Conservation (phyloP, 1,140 invertebrate species). For the Lordiphosa clarofinis region DNA sequence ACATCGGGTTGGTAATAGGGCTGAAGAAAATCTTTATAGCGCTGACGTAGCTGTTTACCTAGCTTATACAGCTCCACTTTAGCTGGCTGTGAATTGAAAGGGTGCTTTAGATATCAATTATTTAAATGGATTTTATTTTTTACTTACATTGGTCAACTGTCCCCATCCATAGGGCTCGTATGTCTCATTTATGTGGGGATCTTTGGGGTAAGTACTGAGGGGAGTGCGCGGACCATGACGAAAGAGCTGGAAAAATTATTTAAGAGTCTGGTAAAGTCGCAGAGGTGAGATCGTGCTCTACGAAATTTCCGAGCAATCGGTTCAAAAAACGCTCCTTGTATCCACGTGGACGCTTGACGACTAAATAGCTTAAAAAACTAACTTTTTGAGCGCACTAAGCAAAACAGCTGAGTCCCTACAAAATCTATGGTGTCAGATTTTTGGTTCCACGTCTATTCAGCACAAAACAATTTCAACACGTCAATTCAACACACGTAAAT, state of each 20-base stretch:
- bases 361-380: no score
- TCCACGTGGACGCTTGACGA: no score
- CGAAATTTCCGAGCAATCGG: no score
- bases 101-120: slow-evolving; percentile 5
- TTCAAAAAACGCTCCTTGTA: no score
- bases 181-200: slow-evolving; percentile 84
- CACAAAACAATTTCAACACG: no score
- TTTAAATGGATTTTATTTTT: neutral
- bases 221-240: slow-evolving; percentile 90
- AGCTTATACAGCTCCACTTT: slow-evolving; percentile 83
- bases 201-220: slow-evolving; percentile 87
- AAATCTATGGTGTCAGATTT: no score
- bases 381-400: no score
- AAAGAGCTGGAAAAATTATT: slow-evolving; percentile 81
- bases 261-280: no score
- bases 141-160: slow-evolving; percentile 87
- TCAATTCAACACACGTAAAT: no score
- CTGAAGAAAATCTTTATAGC: slow-evolving; percentile 83
- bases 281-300: no score
- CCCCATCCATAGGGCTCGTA: slow-evolving; percentile 88
- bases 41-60: slow-evolving; percentile 82
- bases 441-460: no score
- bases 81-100: slow-evolving; percentile 32
- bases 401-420: no score
- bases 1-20: slow-evolving; percentile 82